Evolutionary conservation across 2,113 vertebrate species (phyloP).

Genomic region (Heterotis niloticus): DNA sequence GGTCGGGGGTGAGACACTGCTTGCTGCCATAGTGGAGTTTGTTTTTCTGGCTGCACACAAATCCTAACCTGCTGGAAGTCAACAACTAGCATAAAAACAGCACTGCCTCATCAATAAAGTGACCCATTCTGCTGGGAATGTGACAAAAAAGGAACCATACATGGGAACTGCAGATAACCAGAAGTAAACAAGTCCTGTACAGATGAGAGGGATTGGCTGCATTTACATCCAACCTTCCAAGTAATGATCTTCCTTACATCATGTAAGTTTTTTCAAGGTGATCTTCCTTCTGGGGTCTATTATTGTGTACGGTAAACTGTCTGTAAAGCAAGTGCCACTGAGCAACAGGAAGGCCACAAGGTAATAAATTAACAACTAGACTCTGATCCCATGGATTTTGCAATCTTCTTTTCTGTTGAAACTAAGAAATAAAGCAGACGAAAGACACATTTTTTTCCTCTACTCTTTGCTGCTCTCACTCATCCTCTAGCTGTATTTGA

Average conservation of each 20-base stretch:
- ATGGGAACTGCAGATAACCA: neutral
- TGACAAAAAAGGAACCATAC: neutral
- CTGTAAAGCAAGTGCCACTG: neutral
- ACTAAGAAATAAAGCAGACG: slow-evolving; percentile 21
- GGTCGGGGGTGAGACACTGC: neutral
- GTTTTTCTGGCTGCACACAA: slow-evolving; percentile 29
- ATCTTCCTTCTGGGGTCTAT: neutral
- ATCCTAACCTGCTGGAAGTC: neutral
- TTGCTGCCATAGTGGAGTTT: slow-evolving; percentile 22
- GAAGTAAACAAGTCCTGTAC: neutral
- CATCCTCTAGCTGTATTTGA: slow-evolving; percentile 20
- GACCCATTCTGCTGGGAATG: too few relatives aligned
- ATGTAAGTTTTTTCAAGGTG: neutral
- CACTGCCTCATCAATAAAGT: neutral
- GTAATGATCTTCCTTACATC: neutral
- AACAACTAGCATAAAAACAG: neutral
- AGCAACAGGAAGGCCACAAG: neutral
- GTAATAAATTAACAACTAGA: slow-evolving; percentile 5
- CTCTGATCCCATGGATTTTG: slow-evolving; percentile 10
- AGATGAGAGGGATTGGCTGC: neutral
- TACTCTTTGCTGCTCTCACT: neutral
- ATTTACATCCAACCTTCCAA: neutral
- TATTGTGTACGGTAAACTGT: neutral
- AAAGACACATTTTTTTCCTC: slow-evolving; percentile 26
- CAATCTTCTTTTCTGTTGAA: slow-evolving; percentile 30